A percentile compares a stretch with the other conserved stretches of the same genome.
phyloP scores from a whole-genome alignment of 2,888 invertebrate species.

The Antitype chi region DNA sequence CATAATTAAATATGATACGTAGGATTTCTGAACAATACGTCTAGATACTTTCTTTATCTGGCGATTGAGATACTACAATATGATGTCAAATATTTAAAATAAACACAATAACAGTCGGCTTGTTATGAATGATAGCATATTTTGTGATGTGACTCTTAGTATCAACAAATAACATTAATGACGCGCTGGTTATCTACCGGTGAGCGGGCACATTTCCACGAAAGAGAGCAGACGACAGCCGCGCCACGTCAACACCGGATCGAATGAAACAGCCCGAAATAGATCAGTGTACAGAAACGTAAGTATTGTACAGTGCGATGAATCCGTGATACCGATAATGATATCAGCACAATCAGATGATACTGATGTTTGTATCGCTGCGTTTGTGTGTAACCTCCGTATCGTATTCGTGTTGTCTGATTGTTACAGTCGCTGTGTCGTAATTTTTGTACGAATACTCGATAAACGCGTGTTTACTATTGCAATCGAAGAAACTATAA shows the following conservation, averaged over 20 bases:
- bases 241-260: constrained; percentile 72
- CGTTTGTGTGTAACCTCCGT: constrained; percentile 55
- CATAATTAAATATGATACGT: constrained; percentile 59
- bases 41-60: constrained; percentile 45
- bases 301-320: constrained; percentile 71
- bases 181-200: constrained; percentile 55
- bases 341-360: constrained; percentile 66
- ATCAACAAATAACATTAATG: constrained; percentile 63
- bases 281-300: constrained; percentile 72
- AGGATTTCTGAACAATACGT: constrained; percentile 35
- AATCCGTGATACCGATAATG: constrained; percentile 70
- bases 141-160: constrained; percentile 66
- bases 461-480: constrained; percentile 57
- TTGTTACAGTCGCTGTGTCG: constrained; percentile 56
- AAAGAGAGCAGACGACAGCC: constrained; percentile 73
- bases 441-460: constrained; percentile 59
- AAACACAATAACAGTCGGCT: constrained; percentile 65
- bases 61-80: constrained; percentile 49
- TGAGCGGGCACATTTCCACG: constrained; percentile 69
- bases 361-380: constrained; percentile 49
- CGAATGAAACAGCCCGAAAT: constrained; percentile 76
- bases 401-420: constrained; percentile 59
- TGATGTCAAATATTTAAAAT: constrained; percentile 61
- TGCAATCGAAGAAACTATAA: constrained; percentile 53
- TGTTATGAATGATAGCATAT: constrained; percentile 70